Percentiles rank a stretch among this genome's conserved stretches.
phyloP scores from a whole-genome alignment of 2,888 invertebrate genomes.

The Polyommatus iphigenia region DNA sequence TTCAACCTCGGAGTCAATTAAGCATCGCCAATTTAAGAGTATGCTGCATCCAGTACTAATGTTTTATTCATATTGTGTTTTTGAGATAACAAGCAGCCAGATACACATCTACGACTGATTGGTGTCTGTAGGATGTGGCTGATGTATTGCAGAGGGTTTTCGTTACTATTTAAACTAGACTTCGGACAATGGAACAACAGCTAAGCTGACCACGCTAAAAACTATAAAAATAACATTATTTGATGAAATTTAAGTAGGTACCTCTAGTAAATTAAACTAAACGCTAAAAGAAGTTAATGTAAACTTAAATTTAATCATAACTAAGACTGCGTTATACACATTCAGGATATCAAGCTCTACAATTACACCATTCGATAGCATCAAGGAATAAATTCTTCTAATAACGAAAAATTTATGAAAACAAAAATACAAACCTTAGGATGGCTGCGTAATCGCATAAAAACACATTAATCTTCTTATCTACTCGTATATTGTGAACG shows the following conservation, averaged over 20 bases:
- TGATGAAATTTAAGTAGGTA: too few species aligned
- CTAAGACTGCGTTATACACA: too few species aligned
- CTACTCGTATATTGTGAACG: background rate
- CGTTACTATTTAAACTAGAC: background rate
- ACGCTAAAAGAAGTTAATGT: too few species aligned
- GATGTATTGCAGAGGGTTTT: background rate
- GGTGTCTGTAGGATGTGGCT: slow-evolving; percentile 46
- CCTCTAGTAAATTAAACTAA: too few species aligned
- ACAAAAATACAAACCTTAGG: background rate
- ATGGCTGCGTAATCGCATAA: background rate
- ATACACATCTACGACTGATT: slow-evolving; percentile 78
- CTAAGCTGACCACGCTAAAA: too few species aligned
- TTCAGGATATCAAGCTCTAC: too few species aligned
- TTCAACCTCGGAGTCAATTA: slow-evolving; percentile 78
- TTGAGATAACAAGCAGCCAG: slow-evolving; percentile 78
- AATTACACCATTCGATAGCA: too few species aligned
- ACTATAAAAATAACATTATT: too few species aligned
- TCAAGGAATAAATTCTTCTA: too few species aligned
- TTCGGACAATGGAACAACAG: too few species aligned
- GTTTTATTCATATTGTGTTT: slow-evolving; percentile 80
- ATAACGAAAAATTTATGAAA: background rate
- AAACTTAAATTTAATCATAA: too few species aligned
- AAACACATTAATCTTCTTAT: background rate
- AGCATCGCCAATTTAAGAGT: slow-evolving; percentile 76
- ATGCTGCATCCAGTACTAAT: slow-evolving; percentile 68